phyloP scores from a whole-genome alignment of 1,140 invertebrate genomes.

The Platorchestia sp. region DNA sequence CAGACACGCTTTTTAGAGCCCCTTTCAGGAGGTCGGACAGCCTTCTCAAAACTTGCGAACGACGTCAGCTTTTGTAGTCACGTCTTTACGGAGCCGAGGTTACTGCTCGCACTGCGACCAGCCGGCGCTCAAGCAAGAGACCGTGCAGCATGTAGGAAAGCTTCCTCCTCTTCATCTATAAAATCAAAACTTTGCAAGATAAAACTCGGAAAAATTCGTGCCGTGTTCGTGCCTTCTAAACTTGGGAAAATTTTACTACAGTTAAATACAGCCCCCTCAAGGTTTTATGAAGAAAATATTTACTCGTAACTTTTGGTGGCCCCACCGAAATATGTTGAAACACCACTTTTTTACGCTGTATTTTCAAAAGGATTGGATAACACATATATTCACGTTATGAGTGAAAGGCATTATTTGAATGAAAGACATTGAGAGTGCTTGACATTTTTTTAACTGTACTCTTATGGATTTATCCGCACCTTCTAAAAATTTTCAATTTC shows the following conservation, averaged over 20 bases:
- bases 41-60: neutral
- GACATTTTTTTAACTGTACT: no score
- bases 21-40: slow-evolving; percentile 21
- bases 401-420: no score
- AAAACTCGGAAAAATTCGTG: neutral
- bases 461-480: no score
- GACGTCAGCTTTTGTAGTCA: slow-evolving; percentile 3
- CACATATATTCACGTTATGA: no score
- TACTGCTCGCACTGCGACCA: neutral
- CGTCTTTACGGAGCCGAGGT: neutral
- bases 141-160: neutral
- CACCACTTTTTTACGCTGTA: neutral
- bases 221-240: neutral
- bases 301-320: neutral
- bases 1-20: slow-evolving; percentile 33
- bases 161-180: neutral
- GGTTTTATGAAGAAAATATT: neutral
- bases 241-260: neutral
- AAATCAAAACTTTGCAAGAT: neutral
- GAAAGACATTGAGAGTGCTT: no score
- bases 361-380: no score
- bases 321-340: neutral
- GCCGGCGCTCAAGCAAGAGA: neutral
- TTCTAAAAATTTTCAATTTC: no score
- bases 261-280: neutral